Base-by-base conservation (phyloP, 2,113 vertebrate genomes). In the Scophthalmus maximus region DNA sequence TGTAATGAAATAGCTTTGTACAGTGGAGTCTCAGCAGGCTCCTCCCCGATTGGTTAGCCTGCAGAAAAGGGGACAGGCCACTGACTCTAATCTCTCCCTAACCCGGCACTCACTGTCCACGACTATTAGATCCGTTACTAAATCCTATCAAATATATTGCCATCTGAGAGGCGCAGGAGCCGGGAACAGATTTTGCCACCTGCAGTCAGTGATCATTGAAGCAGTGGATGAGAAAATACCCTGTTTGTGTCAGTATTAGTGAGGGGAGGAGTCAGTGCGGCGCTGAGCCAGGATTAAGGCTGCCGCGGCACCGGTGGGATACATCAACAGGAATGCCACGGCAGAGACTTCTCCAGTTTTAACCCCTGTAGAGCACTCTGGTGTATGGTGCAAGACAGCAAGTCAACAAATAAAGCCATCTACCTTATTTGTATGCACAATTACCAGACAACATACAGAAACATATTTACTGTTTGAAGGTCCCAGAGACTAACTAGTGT, bases 91-190 rank as follows among this genome's bases (percentile, higher is more conserved):
- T 88, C 80, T 75, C 73, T 52, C 68, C 46, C 51, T 72, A 78
- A 73, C 85, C 82, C 70, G 55, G 61, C 47, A 59, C 67, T 79
- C 55, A 58, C 81, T 84, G 61, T 47, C 56, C 73, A 53, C 11
- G n/a, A 66, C 80, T 76, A 86, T 88, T 87, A 83, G 88, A 85
- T 91, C 76, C 65, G 8, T 77, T 66, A 72, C 84, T 77, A 88
- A 91, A 91, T 91, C 87, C 87, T 79, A 47, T 90, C 83, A 81
- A 65, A 85, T 88, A 85, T 74, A 81, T 82, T 85, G 81, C 81
- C 15, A 63, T 91, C 78, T 82, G 49, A 62, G 57, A 63, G 52
- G 77, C 55, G 26, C 67, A 66, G 78, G 20, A 44, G 75, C 69
- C 17, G 12, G 68, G 81, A 76, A 30, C 55, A 68, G 56, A 65